These are phyloP conservation scores for Corydoras maculifer DNA, from an alignment of 2,113 vertebrate genomes.

Conservation along the genomic window DNA sequence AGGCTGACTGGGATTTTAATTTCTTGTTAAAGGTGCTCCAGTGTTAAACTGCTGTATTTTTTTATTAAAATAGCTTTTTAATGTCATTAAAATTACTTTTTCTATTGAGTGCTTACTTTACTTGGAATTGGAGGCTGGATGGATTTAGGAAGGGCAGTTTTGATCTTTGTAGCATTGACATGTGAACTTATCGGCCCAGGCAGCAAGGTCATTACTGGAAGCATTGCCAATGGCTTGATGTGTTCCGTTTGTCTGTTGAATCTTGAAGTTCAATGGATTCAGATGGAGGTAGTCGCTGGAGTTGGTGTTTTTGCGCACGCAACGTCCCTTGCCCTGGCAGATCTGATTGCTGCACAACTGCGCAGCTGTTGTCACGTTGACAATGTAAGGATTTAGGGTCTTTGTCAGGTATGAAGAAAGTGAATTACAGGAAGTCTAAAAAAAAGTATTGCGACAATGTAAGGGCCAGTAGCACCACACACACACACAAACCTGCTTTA, in stretches of 20 bases:
- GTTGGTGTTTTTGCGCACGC: slow-evolving; percentile 67
- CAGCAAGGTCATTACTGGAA: slow-evolving; percentile 42
- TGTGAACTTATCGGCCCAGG: slow-evolving; percentile 53
- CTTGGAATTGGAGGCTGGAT: too few species aligned
- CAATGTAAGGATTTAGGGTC: slow-evolving; percentile 73
- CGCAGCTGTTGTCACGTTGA: slow-evolving; percentile 82
- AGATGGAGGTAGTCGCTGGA: slow-evolving; percentile 76
- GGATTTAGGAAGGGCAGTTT: slow-evolving; percentile 36
- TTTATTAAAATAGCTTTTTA: too few species aligned
- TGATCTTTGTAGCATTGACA: slow-evolving; percentile 60
- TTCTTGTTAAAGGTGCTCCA: too few species aligned
- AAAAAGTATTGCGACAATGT: slow-evolving; percentile 1
- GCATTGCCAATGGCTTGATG: slow-evolving; percentile 51
- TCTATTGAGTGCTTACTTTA: too few species aligned
- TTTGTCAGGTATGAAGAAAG: slow-evolving; percentile 56
- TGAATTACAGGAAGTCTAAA: slow-evolving; percentile 55
- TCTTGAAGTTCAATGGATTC: slow-evolving; percentile 49
- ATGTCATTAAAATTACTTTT: too few species aligned
- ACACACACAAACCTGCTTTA: too few species aligned
- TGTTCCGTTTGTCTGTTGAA: slow-evolving; percentile 38
- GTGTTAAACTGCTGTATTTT: too few species aligned
- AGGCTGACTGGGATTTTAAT: too few species aligned
- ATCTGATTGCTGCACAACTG: slow-evolving; percentile 74
- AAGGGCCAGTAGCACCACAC: too few species aligned
- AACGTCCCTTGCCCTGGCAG: slow-evolving; percentile 74